These are phyloP conservation scores for Caranx melampygus DNA, from an alignment of 2,113 vertebrate species.

Conservation along the genomic window DNA sequence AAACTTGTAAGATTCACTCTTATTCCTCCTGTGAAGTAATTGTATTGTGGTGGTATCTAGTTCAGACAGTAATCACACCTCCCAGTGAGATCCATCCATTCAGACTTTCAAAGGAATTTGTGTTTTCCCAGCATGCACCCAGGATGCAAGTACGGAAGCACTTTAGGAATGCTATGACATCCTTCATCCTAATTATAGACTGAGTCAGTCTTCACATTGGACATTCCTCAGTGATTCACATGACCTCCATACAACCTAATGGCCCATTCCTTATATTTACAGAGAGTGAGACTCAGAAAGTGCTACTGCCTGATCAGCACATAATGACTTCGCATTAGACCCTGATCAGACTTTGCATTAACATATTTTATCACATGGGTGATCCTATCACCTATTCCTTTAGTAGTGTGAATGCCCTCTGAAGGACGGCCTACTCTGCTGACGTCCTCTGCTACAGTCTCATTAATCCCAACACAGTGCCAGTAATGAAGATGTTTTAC, in stretches of 20 bases:
- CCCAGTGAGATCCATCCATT: not conserved
- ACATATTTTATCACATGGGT: too few species aligned
- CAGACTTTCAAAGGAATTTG: not conserved
- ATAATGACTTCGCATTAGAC: not conserved
- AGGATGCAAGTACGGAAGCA: not conserved
- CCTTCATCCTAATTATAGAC: not conserved
- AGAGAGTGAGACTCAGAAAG: not conserved
- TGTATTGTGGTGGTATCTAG: not conserved
- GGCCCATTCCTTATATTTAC: not conserved
- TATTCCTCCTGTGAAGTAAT: not conserved
- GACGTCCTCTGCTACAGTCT: too few species aligned
- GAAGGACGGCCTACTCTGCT: too few species aligned
- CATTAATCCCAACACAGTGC: too few species aligned
- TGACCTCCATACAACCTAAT: not conserved
- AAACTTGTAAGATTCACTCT: not conserved
- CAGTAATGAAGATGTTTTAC: too few species aligned
- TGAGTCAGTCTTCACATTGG: slow-evolving; percentile 21
- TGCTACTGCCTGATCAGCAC: not conserved
- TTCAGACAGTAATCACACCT: not conserved
- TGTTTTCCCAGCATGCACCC: slow-evolving; percentile 24
- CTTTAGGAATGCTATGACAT: slow-evolving; percentile 3
- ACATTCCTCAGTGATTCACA: slow-evolving; percentile 30
- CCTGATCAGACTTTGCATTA: too few species aligned
- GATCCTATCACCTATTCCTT: too few species aligned
- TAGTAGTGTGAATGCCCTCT: not conserved